Base-by-base conservation (phyloP, 1,140 invertebrate species). In the Atta cephalotes region DNA sequence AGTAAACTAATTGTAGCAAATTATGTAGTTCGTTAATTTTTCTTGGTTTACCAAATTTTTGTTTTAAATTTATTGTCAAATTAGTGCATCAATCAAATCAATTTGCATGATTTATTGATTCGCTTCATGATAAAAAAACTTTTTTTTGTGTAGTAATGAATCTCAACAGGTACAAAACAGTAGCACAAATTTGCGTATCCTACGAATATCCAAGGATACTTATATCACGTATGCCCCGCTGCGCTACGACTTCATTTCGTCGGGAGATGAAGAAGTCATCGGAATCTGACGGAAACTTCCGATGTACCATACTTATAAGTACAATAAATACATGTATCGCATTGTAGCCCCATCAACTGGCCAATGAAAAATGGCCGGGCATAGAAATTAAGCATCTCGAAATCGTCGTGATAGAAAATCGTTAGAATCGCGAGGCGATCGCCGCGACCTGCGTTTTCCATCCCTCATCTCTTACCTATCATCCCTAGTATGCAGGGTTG, bases 321-420 rank as follows among this genome's bases (percentile, higher is more conserved):
- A 74, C 31, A 49, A 35, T 63, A 58, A 76, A 25, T 86, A 58
- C 58, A 25, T 80, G 53, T 68, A 49, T 25, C 21, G 6, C 66
- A 21, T 49, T 49, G 10, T 76, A 72, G 56, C 1, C n/a, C 7
- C 49, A 31, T 70, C 39, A 45, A 89, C 60, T 49, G 51, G 81
- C 56, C 28, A 12, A 7, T 51, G 49, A 65, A 87, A 68, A 45
- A 12, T 49, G 49, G 62, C 58, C 28, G 56, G 25, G 45, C 7
- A 7, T 91, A 86, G 86, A n/a, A 62, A 14, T 90, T 81, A 90
- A 88, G 87, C 49, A 86, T 88, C 88, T 86, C 18, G 60, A 71
- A 76, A 90, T 85, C 70, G 51, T 89, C 68, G 70, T 78, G 53
- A 71, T 70, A 71, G 60, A 51, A 45, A 87, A 4, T 84, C 70